These are phyloP conservation scores for Pongo abelii DNA, from an alignment of 2,113 vertebrate genomes.

Conservation along the genomic window DNA sequence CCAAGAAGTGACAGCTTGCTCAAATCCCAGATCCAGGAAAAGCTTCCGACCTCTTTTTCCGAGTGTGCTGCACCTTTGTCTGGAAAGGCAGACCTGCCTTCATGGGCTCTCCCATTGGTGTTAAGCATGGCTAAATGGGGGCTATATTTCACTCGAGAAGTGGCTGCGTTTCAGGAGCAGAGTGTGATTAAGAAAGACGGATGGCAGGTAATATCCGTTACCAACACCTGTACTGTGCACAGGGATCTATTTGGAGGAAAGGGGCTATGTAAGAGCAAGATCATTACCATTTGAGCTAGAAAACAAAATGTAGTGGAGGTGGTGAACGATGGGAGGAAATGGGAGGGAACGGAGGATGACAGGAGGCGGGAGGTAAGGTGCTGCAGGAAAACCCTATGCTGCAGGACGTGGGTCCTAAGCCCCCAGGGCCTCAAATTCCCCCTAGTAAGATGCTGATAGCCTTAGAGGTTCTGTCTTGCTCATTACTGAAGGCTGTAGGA, in stretches of 20 bases:
- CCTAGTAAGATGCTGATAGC: background rate
- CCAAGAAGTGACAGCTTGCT: background rate
- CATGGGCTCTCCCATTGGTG: background rate
- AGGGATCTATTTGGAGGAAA: slow-evolving; percentile 65
- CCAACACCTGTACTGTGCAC: slow-evolving; percentile 52
- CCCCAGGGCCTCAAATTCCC: background rate
- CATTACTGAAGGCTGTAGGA: background rate
- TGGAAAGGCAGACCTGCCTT: slow-evolving; percentile 34
- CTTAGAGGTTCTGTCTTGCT: background rate
- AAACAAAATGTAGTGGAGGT: slow-evolving; percentile 36
- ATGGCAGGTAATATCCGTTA: slow-evolving; percentile 52
- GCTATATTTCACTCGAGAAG: slow-evolving; percentile 56
- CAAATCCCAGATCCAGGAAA: background rate
- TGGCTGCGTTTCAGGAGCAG: slow-evolving; percentile 53
- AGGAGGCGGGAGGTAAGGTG: background rate
- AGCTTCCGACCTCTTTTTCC: background rate
- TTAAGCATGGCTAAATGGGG: slow-evolving; percentile 41
- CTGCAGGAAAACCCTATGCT: rapidly evolving
- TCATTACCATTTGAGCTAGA: slow-evolving; percentile 60
- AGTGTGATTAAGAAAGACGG: slow-evolving; percentile 68
- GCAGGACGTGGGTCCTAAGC: background rate
- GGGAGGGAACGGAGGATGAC: background rate
- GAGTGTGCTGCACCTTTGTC: background rate
- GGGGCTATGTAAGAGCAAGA: slow-evolving; percentile 47
- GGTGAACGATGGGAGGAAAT: background rate